Evolutionary conservation across 2,888 invertebrate species (phyloP), one percentile per base, ranked within the genome.

Genomic region (Lasioglossum figueresi): DNA sequence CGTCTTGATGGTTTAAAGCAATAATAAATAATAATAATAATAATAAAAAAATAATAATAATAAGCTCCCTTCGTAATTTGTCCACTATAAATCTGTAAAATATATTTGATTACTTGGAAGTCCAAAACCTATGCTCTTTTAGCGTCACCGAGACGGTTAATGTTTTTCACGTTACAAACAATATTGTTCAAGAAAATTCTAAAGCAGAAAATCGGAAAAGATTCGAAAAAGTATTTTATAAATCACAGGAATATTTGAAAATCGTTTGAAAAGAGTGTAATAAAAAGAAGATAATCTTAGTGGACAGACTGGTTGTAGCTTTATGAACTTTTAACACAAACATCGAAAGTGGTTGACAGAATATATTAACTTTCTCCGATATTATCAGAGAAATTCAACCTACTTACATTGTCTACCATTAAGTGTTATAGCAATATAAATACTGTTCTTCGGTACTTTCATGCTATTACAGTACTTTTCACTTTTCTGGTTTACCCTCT

Each of bases 351-450:
- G 56, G 56, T 43, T 71, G 37, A 43, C 72, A 37, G 71, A 72
- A 40, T 43, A 43, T 45, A 43, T 72, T 43, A 43, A 71, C 40
- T n/a, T 71, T 43, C 40, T 43, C 37, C 19, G 14, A 40, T 40
- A 43, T 71, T 40, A n/a, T 71, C 71, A 71, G 40, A 34, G 71
- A 37, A 71, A 71, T 43, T n/a, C n/a, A 71, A 71, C 40, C 56
- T 56, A 56, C 40, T 23, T 56, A 56, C n/a, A 56, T 56, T 56
- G 56, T 56, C 56, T 12, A 56, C n/a, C 56, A n/a, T n/a, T 56
- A 12, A 56, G 10, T 56, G n/a, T 52, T 52, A 23, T n/a, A n/a
- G 56, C 56, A 56, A 10, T 56, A 45, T 45, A 45, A 45, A 45
- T 52, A 52, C 52, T 23, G 52, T 52, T 23, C 23, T 23, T 52